Evolutionary conservation across 1,140 invertebrate genomes (phyloP).

Genomic region (Centruroides vittatus): DNA sequence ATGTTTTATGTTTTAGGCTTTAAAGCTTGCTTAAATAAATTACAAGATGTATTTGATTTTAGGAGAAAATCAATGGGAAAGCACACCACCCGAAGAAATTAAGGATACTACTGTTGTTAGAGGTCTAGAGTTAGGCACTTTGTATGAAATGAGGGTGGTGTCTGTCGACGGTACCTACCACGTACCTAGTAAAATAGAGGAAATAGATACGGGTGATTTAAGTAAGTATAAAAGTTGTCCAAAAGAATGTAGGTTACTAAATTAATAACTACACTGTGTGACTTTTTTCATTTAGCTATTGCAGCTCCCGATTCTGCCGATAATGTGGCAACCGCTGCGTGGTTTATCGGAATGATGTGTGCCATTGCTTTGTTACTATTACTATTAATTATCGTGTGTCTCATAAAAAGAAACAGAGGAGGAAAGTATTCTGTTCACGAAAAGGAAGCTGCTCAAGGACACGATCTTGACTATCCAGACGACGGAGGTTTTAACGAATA

Average conservation of each 20-base stretch:
- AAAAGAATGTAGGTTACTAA: not conserved
- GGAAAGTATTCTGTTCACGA: slow-evolving; percentile 93
- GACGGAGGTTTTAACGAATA: slow-evolving; percentile 82
- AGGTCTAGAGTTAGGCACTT: slow-evolving; percentile 62
- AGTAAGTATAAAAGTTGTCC: not conserved
- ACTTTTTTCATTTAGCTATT: slow-evolving; percentile 5
- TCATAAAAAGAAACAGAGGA: slow-evolving; percentile 81
- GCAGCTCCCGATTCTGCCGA: slow-evolving; percentile 11
- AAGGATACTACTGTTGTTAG: slow-evolving; percentile 47
- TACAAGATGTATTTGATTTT: not conserved
- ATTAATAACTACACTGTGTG: not conserved
- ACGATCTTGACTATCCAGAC: slow-evolving; percentile 68
- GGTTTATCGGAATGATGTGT: slow-evolving; percentile 94
- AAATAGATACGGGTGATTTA: slow-evolving; percentile 50
- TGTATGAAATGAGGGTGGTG: slow-evolving; percentile 76
- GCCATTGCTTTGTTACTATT: slow-evolving; percentile 83
- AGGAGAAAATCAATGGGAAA: slow-evolving; percentile 43
- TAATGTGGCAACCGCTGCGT: slow-evolving; percentile 33
- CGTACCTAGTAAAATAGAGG: slow-evolving; percentile 51
- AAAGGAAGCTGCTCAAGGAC: slow-evolving; percentile 77
- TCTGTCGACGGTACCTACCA: slow-evolving; percentile 74
- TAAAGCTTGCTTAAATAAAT: too few species aligned
- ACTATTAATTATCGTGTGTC: slow-evolving; percentile 82
- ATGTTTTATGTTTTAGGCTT: too few species aligned
- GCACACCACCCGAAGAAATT: slow-evolving; percentile 47